These are phyloP conservation scores for Spodoptera littoralis DNA, from an alignment of 2,888 invertebrate genomes.

Conservation along the genomic window DNA sequence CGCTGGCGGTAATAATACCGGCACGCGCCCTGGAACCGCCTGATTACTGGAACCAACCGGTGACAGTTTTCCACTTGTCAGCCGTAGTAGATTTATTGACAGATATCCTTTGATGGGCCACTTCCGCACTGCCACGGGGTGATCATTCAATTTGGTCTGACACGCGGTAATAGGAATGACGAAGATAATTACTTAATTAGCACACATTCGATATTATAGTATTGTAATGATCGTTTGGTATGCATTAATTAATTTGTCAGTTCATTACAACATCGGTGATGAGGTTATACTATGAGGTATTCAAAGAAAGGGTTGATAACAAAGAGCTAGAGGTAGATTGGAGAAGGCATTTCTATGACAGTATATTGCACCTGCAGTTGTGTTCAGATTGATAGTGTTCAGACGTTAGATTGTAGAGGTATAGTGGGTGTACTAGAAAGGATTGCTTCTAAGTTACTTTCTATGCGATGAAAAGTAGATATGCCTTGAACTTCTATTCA, in stretches of 20 bases:
- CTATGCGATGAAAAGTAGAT: no score
- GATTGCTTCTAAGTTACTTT: no score
- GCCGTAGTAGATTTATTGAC: slow-evolving; percentile 46
- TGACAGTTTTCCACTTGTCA: slow-evolving; percentile 59
- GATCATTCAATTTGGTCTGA: slow-evolving; percentile 43
- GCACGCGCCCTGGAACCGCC: slow-evolving; percentile 78
- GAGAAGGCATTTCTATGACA: not conserved
- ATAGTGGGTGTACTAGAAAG: no score
- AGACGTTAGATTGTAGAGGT: no score
- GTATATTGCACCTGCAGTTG: slow-evolving; percentile 16
- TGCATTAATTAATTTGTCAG: no score
- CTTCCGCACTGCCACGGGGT: slow-evolving; percentile 39
- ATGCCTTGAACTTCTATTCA: no score
- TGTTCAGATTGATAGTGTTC: slow-evolving; percentile 17
- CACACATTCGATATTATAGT: not conserved
- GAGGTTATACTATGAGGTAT: no score
- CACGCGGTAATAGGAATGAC: slow-evolving; percentile 11
- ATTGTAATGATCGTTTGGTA: no score
- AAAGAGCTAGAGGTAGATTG: not conserved
- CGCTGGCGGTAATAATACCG: slow-evolving; percentile 68
- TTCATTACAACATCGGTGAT: no score
- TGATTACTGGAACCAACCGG: slow-evolving; percentile 79
- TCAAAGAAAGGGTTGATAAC: not conserved
- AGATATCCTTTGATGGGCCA: slow-evolving; percentile 41
- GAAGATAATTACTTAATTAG: slow-evolving; percentile 30